Percentiles rank a stretch among this genome's conserved stretches.
phyloP scores from a whole-genome alignment of 2,113 vertebrate genomes.

The Rafetus swinhoei region DNA sequence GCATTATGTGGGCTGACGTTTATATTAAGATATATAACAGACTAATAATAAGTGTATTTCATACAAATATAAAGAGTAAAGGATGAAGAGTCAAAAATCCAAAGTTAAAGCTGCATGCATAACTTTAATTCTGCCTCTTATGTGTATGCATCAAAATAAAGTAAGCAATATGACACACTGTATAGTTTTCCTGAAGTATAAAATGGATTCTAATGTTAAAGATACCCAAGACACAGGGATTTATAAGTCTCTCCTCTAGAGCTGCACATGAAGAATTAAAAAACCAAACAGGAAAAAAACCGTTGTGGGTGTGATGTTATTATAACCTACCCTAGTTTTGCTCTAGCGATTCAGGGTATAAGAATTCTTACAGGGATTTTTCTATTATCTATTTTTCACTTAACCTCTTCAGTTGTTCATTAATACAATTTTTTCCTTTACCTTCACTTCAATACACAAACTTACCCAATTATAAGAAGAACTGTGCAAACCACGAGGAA shows the following conservation, averaged over 20 bases:
- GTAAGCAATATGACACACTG: neutral
- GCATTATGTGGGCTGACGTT: neutral
- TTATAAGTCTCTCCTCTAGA: neutral
- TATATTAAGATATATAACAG: neutral
- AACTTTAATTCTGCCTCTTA: neutral
- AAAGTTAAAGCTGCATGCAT: neutral
- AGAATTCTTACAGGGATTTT: neutral
- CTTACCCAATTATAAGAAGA: constrained; percentile 98
- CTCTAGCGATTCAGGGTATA: neutral
- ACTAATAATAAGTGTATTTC: neutral
- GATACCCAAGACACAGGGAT: neutral
- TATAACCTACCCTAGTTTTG: neutral
- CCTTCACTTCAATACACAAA: constrained; percentile 26
- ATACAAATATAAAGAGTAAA: neutral
- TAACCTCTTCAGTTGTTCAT: neutral
- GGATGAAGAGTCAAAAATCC: neutral
- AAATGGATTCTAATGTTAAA: neutral
- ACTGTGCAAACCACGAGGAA: constrained; percentile 89
- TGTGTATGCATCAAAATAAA: neutral
- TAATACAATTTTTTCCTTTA: neutral
- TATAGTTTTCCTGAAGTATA: neutral
- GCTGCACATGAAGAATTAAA: neutral
- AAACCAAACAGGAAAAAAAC: neutral
- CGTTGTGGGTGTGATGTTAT: neutral
- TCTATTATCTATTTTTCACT: neutral